phyloP scores from a whole-genome alignment of 2,113 vertebrate genomes.

The Hyperoodon ampullatus region DNA sequence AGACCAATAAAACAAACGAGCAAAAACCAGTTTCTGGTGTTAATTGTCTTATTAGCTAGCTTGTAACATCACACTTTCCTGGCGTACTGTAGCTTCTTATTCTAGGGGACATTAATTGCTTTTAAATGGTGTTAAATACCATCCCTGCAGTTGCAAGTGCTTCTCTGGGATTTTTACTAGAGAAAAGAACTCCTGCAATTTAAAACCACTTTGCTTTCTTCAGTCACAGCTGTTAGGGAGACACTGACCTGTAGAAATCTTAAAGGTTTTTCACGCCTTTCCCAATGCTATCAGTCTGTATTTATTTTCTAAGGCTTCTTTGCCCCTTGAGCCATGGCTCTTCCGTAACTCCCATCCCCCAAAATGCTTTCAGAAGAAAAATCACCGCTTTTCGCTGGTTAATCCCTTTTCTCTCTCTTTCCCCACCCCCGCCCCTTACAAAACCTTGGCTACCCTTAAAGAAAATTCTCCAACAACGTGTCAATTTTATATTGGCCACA shows the following conservation, averaged over 20 bases:
- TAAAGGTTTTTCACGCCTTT: background rate
- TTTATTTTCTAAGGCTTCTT: constrained; percentile 32
- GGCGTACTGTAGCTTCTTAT: constrained; percentile 62
- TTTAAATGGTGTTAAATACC: constrained; percentile 77
- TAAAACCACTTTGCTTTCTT: constrained; percentile 64
- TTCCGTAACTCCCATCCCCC: constrained; percentile 66
- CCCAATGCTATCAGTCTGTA: background rate
- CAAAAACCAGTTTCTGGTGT: constrained; percentile 31
- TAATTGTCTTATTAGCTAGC: constrained; percentile 65
- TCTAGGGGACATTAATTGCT: constrained; percentile 77
- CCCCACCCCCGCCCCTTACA: constrained; percentile 67
- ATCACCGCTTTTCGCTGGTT: constrained; percentile 74
- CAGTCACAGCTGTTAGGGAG: constrained; percentile 52
- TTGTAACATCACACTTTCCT: constrained; percentile 59
- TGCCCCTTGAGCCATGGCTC: background rate
- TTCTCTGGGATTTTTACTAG: constrained; percentile 75
- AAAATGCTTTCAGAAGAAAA: constrained; percentile 73
- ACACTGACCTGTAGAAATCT: constrained; percentile 61
- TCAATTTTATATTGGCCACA: constrained; percentile 89
- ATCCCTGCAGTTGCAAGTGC: constrained; percentile 73
- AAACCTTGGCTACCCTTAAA: constrained; percentile 87
- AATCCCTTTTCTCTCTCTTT: constrained; percentile 74
- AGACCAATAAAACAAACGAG: background rate
- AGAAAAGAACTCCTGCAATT: constrained; percentile 64
- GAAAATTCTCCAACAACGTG: constrained; percentile 90